phyloP scores from a whole-genome alignment of 2,888 invertebrate species.

The Unio pictorum region DNA sequence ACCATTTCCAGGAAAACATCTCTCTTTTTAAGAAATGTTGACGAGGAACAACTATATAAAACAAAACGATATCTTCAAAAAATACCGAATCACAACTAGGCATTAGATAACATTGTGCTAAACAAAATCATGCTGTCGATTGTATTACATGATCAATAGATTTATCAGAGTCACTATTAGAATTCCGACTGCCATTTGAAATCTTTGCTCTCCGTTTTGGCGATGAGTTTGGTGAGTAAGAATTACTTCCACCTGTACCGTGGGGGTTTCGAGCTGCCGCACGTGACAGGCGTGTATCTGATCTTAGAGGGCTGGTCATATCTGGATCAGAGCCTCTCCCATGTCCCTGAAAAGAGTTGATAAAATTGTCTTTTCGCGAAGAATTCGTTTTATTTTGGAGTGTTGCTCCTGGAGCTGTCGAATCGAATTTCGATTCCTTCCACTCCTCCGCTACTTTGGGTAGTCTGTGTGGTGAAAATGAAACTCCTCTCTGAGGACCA shows the following conservation, averaged over 20 bases:
- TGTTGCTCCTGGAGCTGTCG: too few species aligned
- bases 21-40: too few species aligned
- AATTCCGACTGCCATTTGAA: not conserved
- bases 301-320: not conserved
- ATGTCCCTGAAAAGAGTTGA: constrained; percentile 2
- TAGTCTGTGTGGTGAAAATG: constrained; percentile 27
- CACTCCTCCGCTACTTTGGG: constrained; percentile 24
- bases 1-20: too few species aligned
- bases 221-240: constrained; percentile 5
- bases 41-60: too few species aligned
- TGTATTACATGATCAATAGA: constrained; percentile 21
- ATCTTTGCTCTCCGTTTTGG: constrained; percentile 19
- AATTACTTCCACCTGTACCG: not conserved
- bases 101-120: too few species aligned
- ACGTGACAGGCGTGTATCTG: constrained; percentile 5
- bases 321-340: not conserved
- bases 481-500: constrained; percentile 25
- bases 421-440: constrained; percentile 4
- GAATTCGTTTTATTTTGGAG: not conserved
- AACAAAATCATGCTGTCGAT: constrained; percentile 18
- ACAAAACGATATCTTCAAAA: too few species aligned
- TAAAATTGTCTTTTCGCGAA: not conserved
- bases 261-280: not conserved
- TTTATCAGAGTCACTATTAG: too few species aligned
- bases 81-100: too few species aligned